Evolutionary conservation across 2,113 vertebrate species (phyloP), one percentile per base, ranked within the genome.

Genomic region (Caloenas nicobarica): DNA sequence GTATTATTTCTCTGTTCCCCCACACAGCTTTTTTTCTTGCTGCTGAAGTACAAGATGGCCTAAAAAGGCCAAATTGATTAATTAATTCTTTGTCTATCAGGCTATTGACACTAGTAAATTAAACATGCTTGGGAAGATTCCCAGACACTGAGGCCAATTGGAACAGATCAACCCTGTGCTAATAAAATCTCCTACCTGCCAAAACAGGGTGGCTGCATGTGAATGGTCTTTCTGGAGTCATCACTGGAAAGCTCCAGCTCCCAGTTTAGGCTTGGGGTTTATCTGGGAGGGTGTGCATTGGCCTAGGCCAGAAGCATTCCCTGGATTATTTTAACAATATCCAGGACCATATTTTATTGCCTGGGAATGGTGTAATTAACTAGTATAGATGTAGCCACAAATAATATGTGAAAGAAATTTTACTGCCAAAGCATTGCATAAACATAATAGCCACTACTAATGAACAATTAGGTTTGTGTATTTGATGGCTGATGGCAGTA

Each of bases 401-500:
- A 42, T 62, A 15, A n/a, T 5, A 0, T 16, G n/a, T 72, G 28
- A 54, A 73, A 66, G 64, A 74, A 62, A 33, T 91, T 51, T 71
- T 60, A 10, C n/a, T 93, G 92, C 86, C 88, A 85, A 93, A 86
- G 44, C 70, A 19, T 46, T 17, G 4, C 58, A 19, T 62, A 86
- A 91, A 34, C 64, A 31, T 58, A 46, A 71, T 73, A 83, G 76
- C 69, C 91, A 58, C 28, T 33, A 10, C 62, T 94, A 91, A 88
- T 80, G 82, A 88, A 77, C 88, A 92, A 54, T 93, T 86, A 84
- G 34, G 46, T 76, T 71, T 83, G 51, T 84, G 69, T 0, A 57
- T 88, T 73, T 95, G 91, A 81, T 93, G 56, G 80, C 25, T 93
- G 83, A 86, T 91, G 88, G 68, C 46, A 88, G 64, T 33, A 88